Base-by-base conservation (phyloP, 2,888 invertebrate species). In the Eupeodes latifasciatus region DNA sequence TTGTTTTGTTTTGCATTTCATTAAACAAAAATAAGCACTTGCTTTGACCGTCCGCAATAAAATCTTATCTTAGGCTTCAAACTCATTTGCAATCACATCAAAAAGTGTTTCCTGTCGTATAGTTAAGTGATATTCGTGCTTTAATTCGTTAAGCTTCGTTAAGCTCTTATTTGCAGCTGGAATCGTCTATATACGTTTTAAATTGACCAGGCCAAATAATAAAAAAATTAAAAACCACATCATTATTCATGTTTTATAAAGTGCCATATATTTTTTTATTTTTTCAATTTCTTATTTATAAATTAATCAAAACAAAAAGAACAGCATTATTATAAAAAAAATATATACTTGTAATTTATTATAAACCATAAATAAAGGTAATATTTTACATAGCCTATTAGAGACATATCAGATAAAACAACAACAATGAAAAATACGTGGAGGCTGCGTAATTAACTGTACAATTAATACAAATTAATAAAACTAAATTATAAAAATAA, bases 401-500 rank as follows among this genome's bases (percentile, higher is more conserved):
- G 93, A 93, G 92, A 93, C 93, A 93, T 93, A 93, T 93, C 93
- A 93, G 91, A 80, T 74, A 47, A 80, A 61, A 72, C n/a, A 80
- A 71, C 27, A 66, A 51, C 76, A 83, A 87, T 84, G 84, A 84
- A 79, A 76, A 79, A 76, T 84, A 77, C 61, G 80, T 74, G 62
- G 77, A 71, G 53, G 55, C 76, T 80, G 80, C 76, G 40, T 76
- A 83, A 66, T 76, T 27, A 27, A 76, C 51, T 83, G 86, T 87
- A 87, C 80, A 84, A 87, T 77, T 84, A 77, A 80, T 83, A 34
- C 27, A 27, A 27, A 27, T 27, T 27, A 49, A 83, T 67, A 57
- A 84, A 64, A 44, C 19, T 66, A 66, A 81, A 71, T 62, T 78
- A 77, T 67, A 71, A 66, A 69, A 47, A 79, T 74, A 71, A 69